phyloP scores from a whole-genome alignment of 2,888 invertebrate genomes.

The Steinernema hermaphroditum region DNA sequence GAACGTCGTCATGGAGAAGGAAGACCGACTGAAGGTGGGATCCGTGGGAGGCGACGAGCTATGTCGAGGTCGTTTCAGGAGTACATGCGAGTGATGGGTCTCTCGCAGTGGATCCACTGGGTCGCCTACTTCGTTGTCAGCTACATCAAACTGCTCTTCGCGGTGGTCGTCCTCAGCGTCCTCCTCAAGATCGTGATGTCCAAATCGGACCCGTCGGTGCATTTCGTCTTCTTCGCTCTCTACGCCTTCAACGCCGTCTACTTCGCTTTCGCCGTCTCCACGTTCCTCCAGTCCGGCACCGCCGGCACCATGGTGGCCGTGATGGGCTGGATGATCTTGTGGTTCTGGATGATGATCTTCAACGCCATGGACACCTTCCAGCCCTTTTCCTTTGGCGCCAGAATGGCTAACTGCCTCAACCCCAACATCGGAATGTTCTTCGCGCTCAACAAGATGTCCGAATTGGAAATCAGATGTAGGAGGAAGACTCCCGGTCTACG shows the following conservation, averaged over 20 bases:
- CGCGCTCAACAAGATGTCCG: conserved; percentile 18
- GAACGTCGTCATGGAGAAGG: conserved; percentile 78
- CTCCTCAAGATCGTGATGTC: background rate
- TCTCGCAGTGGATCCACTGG: conserved; percentile 82
- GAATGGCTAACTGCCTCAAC: background rate
- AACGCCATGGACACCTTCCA: background rate
- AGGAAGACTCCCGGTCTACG: conserved; percentile 8
- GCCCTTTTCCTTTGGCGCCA: background rate
- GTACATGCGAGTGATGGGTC: conserved; percentile 86
- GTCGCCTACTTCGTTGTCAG: conserved; percentile 77
- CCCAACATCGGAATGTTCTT: background rate
- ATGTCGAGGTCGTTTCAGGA: conserved; percentile 71
- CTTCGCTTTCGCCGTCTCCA: conserved; percentile 30
- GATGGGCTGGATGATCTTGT: background rate
- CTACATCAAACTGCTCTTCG: conserved; percentile 29
- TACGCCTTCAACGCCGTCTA: conserved; percentile 22
- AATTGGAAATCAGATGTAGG: background rate
- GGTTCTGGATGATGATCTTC: background rate
- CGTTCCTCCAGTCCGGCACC: conserved; percentile 23
- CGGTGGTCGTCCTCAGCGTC: background rate
- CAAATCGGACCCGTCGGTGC: conserved; percentile 18
- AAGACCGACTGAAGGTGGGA: conserved; percentile 76
- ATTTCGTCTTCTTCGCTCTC: conserved; percentile 28
- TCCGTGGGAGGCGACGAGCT: background rate
- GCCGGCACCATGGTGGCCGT: background rate